phyloP scores from a whole-genome alignment of 2,888 invertebrate species.

The Apomyelois bistriatella region DNA sequence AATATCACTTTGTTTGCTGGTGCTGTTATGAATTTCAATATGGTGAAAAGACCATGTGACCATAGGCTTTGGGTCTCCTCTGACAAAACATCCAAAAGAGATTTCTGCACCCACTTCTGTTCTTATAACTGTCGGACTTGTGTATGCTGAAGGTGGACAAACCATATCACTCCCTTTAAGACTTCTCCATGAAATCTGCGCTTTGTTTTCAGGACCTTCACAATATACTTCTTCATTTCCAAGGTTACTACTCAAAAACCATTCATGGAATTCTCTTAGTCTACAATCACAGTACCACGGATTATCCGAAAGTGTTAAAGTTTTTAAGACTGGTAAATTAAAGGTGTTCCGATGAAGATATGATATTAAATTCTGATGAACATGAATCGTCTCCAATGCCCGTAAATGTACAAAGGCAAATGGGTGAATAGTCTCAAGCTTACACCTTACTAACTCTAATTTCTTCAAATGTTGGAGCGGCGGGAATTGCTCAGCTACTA shows the following conservation, averaged over 20 bases:
- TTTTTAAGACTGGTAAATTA: conserved; percentile 82
- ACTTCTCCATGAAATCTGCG: conserved; percentile 86
- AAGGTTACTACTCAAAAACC: conserved; percentile 89
- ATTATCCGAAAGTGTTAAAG: conserved; percentile 89
- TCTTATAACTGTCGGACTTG: conserved; percentile 79
- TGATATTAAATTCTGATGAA: conserved; percentile 89
- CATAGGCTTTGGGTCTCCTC: conserved; percentile 89
- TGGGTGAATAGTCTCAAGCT: conserved; percentile 85
- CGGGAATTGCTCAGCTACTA: conserved; percentile 90
- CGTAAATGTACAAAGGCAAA: conserved; percentile 87
- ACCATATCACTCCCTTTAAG: conserved; percentile 88
- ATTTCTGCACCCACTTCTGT: conserved; percentile 91
- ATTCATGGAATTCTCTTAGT: conserved; percentile 88
- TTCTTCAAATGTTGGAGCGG: conserved; percentile 87
- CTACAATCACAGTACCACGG: conserved; percentile 95
- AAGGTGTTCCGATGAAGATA: conserved; percentile 78
- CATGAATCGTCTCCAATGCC: conserved; percentile 89
- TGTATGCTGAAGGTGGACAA: conserved; percentile 86
- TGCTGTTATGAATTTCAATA: conserved; percentile 50
- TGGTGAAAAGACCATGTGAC: conserved; percentile 90
- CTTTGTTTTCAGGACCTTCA: conserved; percentile 83
- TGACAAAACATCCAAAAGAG: conserved; percentile 88
- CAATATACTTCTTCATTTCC: conserved; percentile 87
- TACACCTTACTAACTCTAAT: conserved; percentile 89
- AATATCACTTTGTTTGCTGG: conserved; percentile 54